phyloP scores from a whole-genome alignment of 2,113 vertebrate genomes.

The Apodemus speciosus region DNA sequence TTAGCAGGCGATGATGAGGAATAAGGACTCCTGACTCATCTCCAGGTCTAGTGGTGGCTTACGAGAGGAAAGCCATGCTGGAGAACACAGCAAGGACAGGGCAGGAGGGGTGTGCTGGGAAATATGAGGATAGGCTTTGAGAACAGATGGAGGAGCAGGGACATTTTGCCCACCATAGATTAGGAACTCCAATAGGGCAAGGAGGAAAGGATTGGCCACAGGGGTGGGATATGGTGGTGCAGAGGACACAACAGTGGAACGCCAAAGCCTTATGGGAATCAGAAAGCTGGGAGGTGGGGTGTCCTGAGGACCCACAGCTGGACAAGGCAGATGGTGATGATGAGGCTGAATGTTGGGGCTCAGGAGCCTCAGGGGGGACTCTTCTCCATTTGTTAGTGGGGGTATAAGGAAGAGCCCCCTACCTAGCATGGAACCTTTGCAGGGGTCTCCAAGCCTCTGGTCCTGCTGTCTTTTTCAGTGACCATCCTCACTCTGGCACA shows the following conservation, averaged over 20 bases:
- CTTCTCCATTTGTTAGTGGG: background rate
- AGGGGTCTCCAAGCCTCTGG: background rate
- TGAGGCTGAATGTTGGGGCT: too few species aligned
- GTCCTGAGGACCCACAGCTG: background rate
- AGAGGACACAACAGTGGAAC: background rate
- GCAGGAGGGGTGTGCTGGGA: background rate
- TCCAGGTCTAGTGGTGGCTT: background rate
- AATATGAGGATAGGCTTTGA: background rate
- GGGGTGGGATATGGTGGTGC: too few species aligned
- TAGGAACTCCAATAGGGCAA: background rate
- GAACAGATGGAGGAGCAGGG: background rate
- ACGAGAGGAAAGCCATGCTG: background rate
- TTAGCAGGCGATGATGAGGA: background rate
- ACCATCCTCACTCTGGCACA: background rate
- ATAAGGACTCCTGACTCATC: background rate
- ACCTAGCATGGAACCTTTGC: background rate
- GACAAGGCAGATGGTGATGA: background rate
- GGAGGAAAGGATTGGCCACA: background rate
- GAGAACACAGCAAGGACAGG: background rate
- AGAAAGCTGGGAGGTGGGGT: background rate
- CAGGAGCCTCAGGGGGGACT: background rate
- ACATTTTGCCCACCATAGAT: background rate
- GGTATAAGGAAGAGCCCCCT: background rate
- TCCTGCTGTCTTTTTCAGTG: background rate
- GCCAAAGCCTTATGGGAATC: background rate